Evolutionary conservation across 2,113 vertebrate species (phyloP).

Genomic region (Notarius lentiginosus): DNA sequence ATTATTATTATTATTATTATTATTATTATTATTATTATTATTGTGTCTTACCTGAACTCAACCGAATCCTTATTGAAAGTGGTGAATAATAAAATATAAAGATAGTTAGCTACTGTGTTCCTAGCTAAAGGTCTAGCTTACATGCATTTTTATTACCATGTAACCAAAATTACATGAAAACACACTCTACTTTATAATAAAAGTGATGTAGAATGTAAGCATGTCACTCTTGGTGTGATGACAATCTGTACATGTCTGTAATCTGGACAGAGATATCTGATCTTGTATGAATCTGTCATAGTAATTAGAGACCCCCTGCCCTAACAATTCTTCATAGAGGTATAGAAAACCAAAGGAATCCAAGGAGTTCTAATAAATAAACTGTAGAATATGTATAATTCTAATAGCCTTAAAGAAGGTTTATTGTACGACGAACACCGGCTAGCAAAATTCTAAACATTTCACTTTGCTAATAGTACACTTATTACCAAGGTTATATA

Average conservation of each 20-base stretch:
- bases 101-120: too few species aligned
- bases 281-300: background rate
- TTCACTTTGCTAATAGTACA: background rate
- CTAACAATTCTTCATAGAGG: background rate
- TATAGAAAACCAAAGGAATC: background rate
- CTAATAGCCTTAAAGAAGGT: background rate
- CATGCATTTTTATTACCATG: background rate
- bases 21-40: background rate
- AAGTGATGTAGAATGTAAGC: background rate
- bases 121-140: background rate
- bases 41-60: too few species aligned
- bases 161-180: background rate
- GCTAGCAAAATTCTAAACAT: background rate
- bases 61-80: background rate
- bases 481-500: background rate
- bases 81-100: background rate
- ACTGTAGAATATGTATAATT: background rate
- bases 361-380: background rate
- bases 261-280: background rate
- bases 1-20: background rate
- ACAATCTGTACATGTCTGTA: background rate
- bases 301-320: background rate
- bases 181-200: background rate
- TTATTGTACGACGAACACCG: background rate
- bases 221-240: background rate